These are phyloP conservation scores for Festucalex cinctus DNA, from an alignment of 2,113 vertebrate genomes.

Conservation along the genomic window DNA sequence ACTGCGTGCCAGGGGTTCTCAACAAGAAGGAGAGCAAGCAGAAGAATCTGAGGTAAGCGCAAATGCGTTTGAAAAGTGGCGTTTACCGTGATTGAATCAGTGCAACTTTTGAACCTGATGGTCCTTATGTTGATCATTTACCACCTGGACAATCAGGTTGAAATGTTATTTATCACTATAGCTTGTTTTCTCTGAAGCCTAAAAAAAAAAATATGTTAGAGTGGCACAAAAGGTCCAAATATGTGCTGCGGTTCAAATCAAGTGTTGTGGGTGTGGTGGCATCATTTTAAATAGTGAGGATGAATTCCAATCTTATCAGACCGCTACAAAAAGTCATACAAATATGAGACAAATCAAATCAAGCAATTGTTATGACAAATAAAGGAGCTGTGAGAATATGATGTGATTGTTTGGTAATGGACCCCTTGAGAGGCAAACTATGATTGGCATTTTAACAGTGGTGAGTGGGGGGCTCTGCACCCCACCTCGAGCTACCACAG, in stretches of 20 bases:
- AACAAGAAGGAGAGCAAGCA: conserved; percentile 87
- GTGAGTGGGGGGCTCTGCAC: not conserved
- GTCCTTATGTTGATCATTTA: not conserved
- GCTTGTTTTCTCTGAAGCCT: not conserved
- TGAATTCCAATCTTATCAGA: not conserved
- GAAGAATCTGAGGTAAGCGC: conserved; percentile 79
- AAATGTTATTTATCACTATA: not conserved
- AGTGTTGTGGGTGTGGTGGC: not conserved
- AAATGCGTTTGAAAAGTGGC: not conserved
- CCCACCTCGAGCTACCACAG: conserved; percentile 8
- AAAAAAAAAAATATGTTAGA: not conserved
- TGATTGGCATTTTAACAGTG: conserved; percentile 32
- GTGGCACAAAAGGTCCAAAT: not conserved
- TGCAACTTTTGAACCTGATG: conserved; percentile 10
- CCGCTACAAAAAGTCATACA: not conserved
- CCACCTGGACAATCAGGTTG: not conserved
- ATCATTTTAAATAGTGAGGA: not conserved
- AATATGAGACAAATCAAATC: not conserved
- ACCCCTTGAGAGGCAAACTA: conserved; percentile 13
- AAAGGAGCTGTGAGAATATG: not conserved
- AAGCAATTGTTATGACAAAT: not conserved
- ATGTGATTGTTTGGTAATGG: conserved; percentile 3
- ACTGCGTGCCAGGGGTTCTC: conserved; percentile 93
- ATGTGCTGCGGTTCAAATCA: not conserved
- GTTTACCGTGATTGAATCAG: not conserved